Conservation (phyloP, 2,888 invertebrate species). For the Drosophila atripex region DNA sequence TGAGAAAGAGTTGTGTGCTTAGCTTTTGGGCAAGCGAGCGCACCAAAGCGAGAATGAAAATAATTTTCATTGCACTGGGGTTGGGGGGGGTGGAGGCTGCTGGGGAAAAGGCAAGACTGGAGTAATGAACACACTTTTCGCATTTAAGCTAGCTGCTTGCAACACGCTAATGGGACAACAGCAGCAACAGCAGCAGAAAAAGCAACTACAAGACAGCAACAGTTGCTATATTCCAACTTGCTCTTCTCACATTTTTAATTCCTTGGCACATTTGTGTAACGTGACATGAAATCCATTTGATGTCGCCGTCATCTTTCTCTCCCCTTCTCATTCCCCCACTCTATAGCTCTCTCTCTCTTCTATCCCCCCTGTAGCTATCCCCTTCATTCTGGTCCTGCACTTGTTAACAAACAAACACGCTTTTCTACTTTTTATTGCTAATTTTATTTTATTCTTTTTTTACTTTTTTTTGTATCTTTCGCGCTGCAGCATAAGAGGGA, state of each 20-base stretch:
- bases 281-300: conserved; percentile 80
- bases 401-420: conserved; percentile 79
- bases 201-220: conserved; percentile 61
- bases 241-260: conserved; percentile 75
- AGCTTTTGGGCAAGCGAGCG: conserved; percentile 77
- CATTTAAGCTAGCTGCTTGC: conserved; percentile 73
- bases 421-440: conserved; percentile 81
- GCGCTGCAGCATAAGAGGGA: conserved; percentile 8
- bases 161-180: conserved; percentile 76
- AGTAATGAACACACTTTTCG: conserved; percentile 79
- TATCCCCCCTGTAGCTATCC: conserved; percentile 13
- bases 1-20: conserved; percentile 38
- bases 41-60: conserved; percentile 75
- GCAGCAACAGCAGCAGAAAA: conserved; percentile 50
- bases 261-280: conserved; percentile 78
- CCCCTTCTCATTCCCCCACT: conserved; percentile 11
- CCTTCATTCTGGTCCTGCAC: conserved; percentile 50
- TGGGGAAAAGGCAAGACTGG: background rate
- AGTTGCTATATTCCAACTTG: conserved; percentile 63
- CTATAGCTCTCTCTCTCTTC: conserved; percentile 13
- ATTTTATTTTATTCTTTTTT: conserved; percentile 58
- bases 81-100: conserved; percentile 6
- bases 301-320: conserved; percentile 53
- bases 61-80: conserved; percentile 66
- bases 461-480: conserved; percentile 55